phyloP scores from a whole-genome alignment of 2,797 vertebrate genomes.

The Chiloscyllium punctatum region DNA sequence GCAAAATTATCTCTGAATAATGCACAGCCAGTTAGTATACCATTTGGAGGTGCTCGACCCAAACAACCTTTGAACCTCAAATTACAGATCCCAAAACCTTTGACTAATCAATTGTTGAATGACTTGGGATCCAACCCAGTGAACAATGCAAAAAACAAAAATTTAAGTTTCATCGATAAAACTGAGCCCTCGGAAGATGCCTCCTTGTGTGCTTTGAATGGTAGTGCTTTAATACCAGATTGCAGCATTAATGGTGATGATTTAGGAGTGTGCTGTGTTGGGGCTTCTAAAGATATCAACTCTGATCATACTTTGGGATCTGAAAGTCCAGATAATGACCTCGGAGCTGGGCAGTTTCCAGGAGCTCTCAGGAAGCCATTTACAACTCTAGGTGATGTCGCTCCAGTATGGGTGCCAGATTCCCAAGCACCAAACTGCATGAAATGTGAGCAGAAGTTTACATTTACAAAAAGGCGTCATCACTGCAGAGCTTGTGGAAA shows the following conservation, averaged over 20 bases:
- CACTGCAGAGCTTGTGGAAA: constrained; percentile 96
- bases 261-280: constrained; percentile 60
- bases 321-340: constrained; percentile 91
- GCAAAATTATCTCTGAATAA: constrained; percentile 60
- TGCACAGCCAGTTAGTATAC: constrained; percentile 76
- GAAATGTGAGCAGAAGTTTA: constrained; percentile 93
- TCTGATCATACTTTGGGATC: constrained; percentile 40
- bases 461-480: constrained; percentile 95
- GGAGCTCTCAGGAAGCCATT: constrained; percentile 67
- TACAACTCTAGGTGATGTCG: constrained; percentile 77
- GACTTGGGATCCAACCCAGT: constrained; percentile 66
- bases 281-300: constrained; percentile 51
- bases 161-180: constrained; percentile 65
- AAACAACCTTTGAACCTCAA: constrained; percentile 92
- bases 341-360: constrained; percentile 82
- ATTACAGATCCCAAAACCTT: constrained; percentile 84
- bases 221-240: constrained; percentile 45
- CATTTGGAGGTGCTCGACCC: constrained; percentile 87
- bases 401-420: constrained; percentile 91
- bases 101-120: constrained; percentile 77
- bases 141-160: constrained; percentile 81
- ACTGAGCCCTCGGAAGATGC: constrained; percentile 54
- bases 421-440: constrained; percentile 92
- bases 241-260: constrained; percentile 53
- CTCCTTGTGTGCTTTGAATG: constrained; percentile 51